phyloP scores from a whole-genome alignment of 1,140 invertebrate genomes.

The Papilio aristodemus region DNA sequence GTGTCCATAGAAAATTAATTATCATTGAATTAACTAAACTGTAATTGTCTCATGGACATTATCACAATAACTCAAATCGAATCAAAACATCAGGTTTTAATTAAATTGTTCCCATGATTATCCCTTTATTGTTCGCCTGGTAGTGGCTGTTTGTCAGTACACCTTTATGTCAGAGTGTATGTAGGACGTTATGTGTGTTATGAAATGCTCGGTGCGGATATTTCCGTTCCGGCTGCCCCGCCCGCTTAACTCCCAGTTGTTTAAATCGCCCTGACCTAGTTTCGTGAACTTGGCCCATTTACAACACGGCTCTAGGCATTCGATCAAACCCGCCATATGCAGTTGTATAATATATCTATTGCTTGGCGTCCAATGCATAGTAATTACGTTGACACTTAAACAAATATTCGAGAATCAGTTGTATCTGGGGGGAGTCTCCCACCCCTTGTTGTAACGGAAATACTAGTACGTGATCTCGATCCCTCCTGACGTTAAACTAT shows the following conservation, averaged over 20 bases:
- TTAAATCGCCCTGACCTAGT: slow-evolving; percentile 65
- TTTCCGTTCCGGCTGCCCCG: slow-evolving; percentile 52
- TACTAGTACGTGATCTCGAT: no score
- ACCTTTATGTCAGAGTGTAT: no score
- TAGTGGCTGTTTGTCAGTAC: neutral
- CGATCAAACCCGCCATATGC: neutral
- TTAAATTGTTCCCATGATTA: neutral
- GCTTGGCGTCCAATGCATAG: neutral
- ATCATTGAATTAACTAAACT: slow-evolving; percentile 2
- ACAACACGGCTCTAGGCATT: slow-evolving; percentile 43
- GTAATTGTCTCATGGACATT: neutral
- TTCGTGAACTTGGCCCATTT: slow-evolving; percentile 71
- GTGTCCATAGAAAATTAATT: slow-evolving; percentile 21
- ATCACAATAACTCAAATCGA: neutral
- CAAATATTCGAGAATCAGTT: no score
- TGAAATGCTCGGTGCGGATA: slow-evolving; percentile 46
- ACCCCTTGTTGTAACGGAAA: no score
- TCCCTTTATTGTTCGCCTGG: neutral
- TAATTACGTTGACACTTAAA: no score
- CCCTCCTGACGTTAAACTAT: no score
- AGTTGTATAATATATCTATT: neutral
- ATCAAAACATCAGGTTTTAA: neutral
- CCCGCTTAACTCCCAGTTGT: slow-evolving; percentile 53
- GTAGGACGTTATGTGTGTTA: slow-evolving; percentile 18
- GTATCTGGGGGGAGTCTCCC: no score